Evolutionary conservation across 2,113 vertebrate species (phyloP).

Genomic region (Tetrax tetrax): DNA sequence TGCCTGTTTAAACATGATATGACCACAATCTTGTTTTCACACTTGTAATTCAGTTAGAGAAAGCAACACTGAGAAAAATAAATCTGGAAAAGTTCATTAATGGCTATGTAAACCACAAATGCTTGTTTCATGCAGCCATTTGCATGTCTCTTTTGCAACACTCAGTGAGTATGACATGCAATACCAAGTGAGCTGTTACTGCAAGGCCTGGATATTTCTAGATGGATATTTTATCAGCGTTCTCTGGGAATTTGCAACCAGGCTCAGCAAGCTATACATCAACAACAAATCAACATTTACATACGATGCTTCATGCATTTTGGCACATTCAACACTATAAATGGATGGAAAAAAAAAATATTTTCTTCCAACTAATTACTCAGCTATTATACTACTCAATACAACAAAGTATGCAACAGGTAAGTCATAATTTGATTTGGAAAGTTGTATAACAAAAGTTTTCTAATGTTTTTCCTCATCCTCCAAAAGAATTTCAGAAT

Average conservation of each 20-base stretch:
- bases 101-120: not conserved
- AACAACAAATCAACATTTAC: not conserved
- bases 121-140: not conserved
- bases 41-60: conserved; percentile 30
- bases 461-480: not conserved
- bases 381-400: not conserved
- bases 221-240: not conserved
- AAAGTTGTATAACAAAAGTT: not conserved
- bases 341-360: not conserved
- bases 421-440: conserved; percentile 2
- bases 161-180: not conserved
- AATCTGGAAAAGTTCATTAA: not conserved
- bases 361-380: not conserved
- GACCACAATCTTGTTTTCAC: conserved; percentile 59
- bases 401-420: not conserved
- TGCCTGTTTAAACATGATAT: conserved; percentile 59
- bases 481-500: not conserved
- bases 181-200: not conserved
- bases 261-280: not conserved
- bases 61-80: conserved; percentile 1
- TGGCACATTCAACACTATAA: not conserved
- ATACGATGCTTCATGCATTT: not conserved
- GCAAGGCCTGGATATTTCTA: not conserved
- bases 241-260: not conserved
- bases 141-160: not conserved